Evolutionary conservation across 1,140 invertebrate species (phyloP), one percentile per base, ranked within the genome.

Genomic region (Panagrolaimus sp.): DNA sequence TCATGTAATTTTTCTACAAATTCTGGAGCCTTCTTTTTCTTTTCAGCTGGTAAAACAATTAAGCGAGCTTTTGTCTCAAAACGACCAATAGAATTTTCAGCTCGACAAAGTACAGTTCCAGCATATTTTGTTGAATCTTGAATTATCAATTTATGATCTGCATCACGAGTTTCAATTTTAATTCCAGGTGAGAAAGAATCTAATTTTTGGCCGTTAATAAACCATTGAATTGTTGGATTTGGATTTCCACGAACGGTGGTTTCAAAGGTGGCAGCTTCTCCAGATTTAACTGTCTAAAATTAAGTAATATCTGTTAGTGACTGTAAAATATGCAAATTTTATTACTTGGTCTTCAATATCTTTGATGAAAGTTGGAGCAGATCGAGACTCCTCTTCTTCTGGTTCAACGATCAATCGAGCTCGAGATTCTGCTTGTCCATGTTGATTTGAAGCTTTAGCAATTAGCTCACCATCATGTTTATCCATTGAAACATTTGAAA

Each of bases 311-410:
- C 14, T 44, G 16, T 38, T 38, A 27, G 14, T 42, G 31, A 9
- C 25, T 9, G 25, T 20, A 31, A 43, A 43, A 1, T 20, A 2
- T 63, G 13, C 8, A 9, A 16, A 31, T 14, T 11, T 62, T 64
- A n/a, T 20, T 8, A 70, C 76, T 67, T 82, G 81, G 63, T 83
- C 81, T 57, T 82, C 77, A 57, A 82, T 82, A 66, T 82, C 80
- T 61, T 83, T 83, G 53, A 82, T 62, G 70, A 82, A 82, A 13
- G 79, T 82, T 9, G 80, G 80, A 0, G 80, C 80, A 68, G 72
- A 75, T 16, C 77, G 47, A 11, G 72, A 75, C 14, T 81, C 78
- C 38, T 82, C 80, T 44, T 81, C 79, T 48, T 74, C 72, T 5
- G 71, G 72, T 45, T 82, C 80, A 20, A 82, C 79, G 13, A 72